Base-by-base conservation (phyloP, 2,113 vertebrate species). In the Notarius quadriscutis region DNA sequence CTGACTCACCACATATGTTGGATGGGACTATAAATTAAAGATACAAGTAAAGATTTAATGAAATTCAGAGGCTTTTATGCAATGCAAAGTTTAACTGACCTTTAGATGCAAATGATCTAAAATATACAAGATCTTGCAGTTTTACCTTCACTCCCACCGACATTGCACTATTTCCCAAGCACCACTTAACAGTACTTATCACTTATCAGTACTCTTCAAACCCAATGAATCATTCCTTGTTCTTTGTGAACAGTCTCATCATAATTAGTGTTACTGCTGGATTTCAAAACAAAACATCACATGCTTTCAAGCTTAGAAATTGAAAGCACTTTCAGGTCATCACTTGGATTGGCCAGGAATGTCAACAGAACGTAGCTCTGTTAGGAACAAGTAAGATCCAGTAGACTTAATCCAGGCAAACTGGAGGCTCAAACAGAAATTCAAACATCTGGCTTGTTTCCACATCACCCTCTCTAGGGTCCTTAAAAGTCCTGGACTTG, bases 401-500 rank as follows among this genome's bases (percentile, higher is more conserved):
- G 41, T 30, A 74, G 27, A 84, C 67, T 69, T 11, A n/a, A 77
- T 72, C 22, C 0, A 3, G 27, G 30, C 67, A 72, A 57, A 72
- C 27, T 30, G 65, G 17, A 67, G 62, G 14, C 53, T 27, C 48
- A 22, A 83, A 83, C 0, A 67, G 74, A 82, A 55, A 63, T 53
- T 51, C 22, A 51, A 77, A 53, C 80, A 27, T 48, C 62, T 62
- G 34, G 7, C 84, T 69, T 79, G 25, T 87, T 85, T 85, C 65
- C 57, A 72, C 75, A 71, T 78, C 7, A 18, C 62, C 34, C 63
- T 78, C 25, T 82, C 9, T 22, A 60, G 81, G 77, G 67, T 65
- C 30, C 48, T 87, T 69, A 74, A 25, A 85, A 74, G 50, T 71
- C 69, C 72, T 87, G 78, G 83, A 71, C 83, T 88, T 63, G 4